Evolutionary conservation across 2,113 vertebrate genomes (phyloP).

Genomic region (Cinclus mexicanus): DNA sequence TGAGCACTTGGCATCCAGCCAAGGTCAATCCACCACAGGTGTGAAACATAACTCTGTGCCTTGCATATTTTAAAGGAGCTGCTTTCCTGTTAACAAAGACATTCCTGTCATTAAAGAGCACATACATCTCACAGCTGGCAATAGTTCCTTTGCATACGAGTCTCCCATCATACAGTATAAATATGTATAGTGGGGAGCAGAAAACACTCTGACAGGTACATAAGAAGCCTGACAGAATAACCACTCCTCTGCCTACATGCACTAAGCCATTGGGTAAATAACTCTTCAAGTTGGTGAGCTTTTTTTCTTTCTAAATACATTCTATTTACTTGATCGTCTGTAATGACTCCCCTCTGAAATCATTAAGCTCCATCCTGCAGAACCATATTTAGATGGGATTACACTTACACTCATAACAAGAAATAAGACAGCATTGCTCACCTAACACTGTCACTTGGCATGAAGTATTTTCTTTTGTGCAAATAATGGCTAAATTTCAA

Average conservation of each 20-base stretch:
- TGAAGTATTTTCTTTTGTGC: neutral
- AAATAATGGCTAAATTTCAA: neutral
- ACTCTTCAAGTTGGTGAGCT: neutral
- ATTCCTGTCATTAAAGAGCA: neutral
- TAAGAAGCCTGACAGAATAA: constrained; percentile 31
- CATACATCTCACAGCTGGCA: neutral
- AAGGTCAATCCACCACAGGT: neutral
- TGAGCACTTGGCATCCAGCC: neutral
- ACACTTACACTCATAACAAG: neutral
- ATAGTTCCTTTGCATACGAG: neutral
- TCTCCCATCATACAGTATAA: constrained; percentile 23
- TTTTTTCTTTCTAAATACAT: neutral
- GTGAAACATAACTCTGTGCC: neutral
- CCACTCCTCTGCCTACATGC: neutral
- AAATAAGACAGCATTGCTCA: constrained; percentile 10
- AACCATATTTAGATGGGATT: neutral
- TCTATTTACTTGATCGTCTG: neutral
- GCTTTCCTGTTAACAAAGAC: neutral
- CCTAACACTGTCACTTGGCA: neutral
- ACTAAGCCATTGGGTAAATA: neutral
- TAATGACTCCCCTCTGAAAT: constrained; percentile 22
- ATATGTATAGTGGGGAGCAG: neutral
- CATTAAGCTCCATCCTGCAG: neutral
- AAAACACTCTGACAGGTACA: constrained; percentile 23
- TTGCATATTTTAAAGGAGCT: neutral